phyloP scores from a whole-genome alignment of 2,113 vertebrate species.

The Percopsis transmontana region DNA sequence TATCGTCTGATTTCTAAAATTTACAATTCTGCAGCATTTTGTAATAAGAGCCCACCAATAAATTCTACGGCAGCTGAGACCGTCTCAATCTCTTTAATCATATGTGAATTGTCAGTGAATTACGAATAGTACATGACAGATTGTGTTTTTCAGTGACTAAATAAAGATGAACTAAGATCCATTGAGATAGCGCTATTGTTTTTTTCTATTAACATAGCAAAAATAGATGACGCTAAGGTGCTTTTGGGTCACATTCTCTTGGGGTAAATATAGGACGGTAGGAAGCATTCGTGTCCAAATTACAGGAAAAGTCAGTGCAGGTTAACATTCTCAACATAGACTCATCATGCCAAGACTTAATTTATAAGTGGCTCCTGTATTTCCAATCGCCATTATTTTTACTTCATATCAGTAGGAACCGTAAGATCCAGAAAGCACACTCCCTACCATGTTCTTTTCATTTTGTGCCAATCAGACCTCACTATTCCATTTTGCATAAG shows the following conservation, averaged over 20 bases:
- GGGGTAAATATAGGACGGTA: constrained; percentile 35
- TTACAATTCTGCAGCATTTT: no score
- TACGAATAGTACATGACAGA: no score
- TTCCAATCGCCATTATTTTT: constrained; percentile 24
- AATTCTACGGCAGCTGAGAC: no score
- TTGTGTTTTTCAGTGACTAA: not conserved
- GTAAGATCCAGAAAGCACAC: not conserved
- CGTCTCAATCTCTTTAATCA: no score
- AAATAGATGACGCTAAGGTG: constrained; percentile 14
- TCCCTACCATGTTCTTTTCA: no score
- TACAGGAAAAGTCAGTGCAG: constrained; percentile 58
- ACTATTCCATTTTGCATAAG: not conserved
- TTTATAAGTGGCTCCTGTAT: constrained; percentile 22
- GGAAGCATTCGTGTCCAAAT: constrained; percentile 66
- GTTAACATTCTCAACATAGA: constrained; percentile 59
- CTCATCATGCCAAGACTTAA: constrained; percentile 56
- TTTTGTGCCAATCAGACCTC: not conserved
- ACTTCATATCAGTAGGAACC: constrained; percentile 51
- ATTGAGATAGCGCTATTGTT: no score
- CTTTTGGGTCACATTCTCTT: constrained; percentile 29
- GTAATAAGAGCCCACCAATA: no score
- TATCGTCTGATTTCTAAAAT: no score
- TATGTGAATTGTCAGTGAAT: no score
- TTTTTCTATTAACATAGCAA: not conserved
- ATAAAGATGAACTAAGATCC: not conserved